Evolutionary conservation across 2,797 vertebrate species (phyloP).

Genomic region (Chlorospingus semifuscus): DNA sequence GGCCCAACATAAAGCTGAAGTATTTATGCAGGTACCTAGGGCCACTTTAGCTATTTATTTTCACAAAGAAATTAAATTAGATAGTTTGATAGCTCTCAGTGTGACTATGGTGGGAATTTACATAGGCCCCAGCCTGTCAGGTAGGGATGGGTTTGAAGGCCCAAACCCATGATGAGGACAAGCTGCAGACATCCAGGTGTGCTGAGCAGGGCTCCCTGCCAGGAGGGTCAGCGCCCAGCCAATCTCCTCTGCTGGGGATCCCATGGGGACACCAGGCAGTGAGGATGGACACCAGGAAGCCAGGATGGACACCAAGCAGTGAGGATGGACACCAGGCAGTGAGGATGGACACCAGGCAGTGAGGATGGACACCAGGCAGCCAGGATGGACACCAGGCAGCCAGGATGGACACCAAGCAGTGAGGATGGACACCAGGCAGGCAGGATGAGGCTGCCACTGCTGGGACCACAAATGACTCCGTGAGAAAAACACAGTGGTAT

Average conservation of each 20-base stretch:
- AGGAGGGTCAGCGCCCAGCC: background rate
- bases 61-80: slow-evolving; percentile 74
- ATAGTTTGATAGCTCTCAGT: slow-evolving; percentile 68
- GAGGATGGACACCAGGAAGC: background rate
- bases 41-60: slow-evolving; percentile 74
- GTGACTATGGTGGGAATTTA: slow-evolving; percentile 68
- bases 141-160: background rate
- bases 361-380: background rate
- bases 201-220: background rate
- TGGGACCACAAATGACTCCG: accelerated
- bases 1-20: slow-evolving; percentile 57
- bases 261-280: background rate
- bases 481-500: background rate
- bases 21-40: slow-evolving; percentile 67
- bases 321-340: background rate
- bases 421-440: no score
- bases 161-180: background rate
- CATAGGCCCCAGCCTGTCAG: background rate
- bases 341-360: background rate
- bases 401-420: background rate
- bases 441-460: background rate
- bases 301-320: background rate
- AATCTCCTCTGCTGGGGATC: background rate
- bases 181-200: background rate
- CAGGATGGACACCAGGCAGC: background rate